phyloP scores from a whole-genome alignment of 2,113 vertebrate species.

The Chloebia gouldiae region DNA sequence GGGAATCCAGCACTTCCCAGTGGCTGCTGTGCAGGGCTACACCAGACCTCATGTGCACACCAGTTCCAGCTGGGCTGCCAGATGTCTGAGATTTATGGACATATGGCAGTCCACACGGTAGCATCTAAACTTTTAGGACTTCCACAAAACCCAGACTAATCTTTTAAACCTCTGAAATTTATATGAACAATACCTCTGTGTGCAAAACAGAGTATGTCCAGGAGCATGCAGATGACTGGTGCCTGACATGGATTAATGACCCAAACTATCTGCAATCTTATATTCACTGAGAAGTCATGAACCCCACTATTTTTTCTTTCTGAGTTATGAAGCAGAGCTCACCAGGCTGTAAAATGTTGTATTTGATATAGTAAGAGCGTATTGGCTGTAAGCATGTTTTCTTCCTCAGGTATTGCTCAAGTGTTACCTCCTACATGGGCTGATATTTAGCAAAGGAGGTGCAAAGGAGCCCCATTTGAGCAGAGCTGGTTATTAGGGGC shows the following conservation, averaged over 20 bases:
- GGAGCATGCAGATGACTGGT: background rate
- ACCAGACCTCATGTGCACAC: background rate
- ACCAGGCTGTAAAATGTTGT: background rate
- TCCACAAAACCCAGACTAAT: constrained; percentile 10
- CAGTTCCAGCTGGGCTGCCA: constrained; percentile 50
- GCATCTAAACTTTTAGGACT: constrained; percentile 3
- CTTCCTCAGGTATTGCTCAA: background rate
- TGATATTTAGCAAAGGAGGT: background rate
- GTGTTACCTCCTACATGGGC: background rate
- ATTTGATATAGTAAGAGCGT: background rate
- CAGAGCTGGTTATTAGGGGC: background rate
- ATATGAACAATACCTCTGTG: background rate
- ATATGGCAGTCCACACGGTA: background rate
- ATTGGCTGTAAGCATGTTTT: background rate
- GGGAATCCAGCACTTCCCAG: background rate
- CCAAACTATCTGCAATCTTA: background rate
- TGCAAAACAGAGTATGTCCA: background rate
- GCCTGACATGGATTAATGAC: background rate
- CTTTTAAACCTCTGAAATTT: constrained; percentile 5
- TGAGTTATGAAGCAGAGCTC: background rate
- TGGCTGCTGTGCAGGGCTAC: rapidly evolving
- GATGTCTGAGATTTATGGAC: constrained; percentile 35
- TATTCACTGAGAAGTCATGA: background rate
- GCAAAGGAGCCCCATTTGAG: background rate
- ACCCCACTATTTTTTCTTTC: background rate